Percentiles rank a stretch among this genome's conserved stretches.
Evolutionary conservation across 2,797 vertebrate species (phyloP).

Genomic region (Iguana delicatissima): DNA sequence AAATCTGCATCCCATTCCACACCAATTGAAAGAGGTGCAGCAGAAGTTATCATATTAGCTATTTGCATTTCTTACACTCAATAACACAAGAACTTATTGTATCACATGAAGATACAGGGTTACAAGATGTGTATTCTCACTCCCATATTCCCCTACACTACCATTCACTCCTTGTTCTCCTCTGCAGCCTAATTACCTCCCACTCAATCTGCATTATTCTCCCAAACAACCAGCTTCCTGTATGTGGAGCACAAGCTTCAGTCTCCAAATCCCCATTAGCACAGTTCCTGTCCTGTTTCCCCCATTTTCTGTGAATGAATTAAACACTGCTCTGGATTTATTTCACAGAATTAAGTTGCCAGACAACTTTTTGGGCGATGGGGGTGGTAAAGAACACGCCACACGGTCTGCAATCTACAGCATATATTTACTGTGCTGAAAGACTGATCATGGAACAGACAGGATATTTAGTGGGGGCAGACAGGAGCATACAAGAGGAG

Average conservation of each 20-base stretch:
- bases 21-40: not conserved
- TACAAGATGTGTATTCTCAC: not conserved
- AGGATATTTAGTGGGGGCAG: not conserved
- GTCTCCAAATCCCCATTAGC: not conserved
- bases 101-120: not conserved
- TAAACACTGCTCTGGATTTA: not conserved
- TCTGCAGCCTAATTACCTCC: conserved; percentile 40
- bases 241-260: not conserved
- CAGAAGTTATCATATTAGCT: not conserved
- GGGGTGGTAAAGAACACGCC: not conserved
- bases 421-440: not conserved
- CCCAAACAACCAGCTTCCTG: not conserved
- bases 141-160: conserved; percentile 7
- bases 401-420: not conserved
- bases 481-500: not conserved
- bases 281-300: not conserved
- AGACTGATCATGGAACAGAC: not conserved
- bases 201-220: conserved; percentile 7
- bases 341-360: not conserved
- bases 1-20: not conserved
- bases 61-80: not conserved
- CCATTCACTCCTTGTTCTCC: conserved; percentile 49
- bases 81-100: not conserved
- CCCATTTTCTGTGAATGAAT: not conserved
- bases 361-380: not conserved